Evolutionary conservation across 2,113 vertebrate species (phyloP).

Genomic region (Epinephelus moara): DNA sequence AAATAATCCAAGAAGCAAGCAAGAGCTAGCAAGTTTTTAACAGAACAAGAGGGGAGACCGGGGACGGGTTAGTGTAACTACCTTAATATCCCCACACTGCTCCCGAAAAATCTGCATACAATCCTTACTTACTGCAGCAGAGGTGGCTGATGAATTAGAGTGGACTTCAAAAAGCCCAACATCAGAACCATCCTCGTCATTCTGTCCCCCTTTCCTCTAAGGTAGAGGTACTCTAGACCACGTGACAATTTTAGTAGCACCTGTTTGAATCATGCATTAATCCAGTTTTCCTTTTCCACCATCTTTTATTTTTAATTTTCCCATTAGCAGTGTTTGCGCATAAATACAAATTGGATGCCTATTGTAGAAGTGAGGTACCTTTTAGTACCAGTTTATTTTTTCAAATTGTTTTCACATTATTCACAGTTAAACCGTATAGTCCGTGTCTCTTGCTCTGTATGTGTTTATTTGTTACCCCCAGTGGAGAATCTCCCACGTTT

Average conservation of each 20-base stretch:
- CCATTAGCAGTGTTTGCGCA: constrained; percentile 68
- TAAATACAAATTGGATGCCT: constrained; percentile 65
- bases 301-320: constrained; percentile 27
- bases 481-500: constrained; percentile 57
- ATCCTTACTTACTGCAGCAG: constrained; percentile 26
- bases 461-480: constrained; percentile 72
- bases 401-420: constrained; percentile 67
- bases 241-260: constrained; percentile 73
- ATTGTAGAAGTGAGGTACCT: constrained; percentile 72
- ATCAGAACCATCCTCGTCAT: constrained; percentile 56
- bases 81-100: constrained; percentile 17
- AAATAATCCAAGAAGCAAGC: constrained; percentile 62
- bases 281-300: constrained; percentile 15
- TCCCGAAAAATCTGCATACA: constrained; percentile 8
- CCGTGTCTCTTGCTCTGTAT: constrained; percentile 75
- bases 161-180: constrained; percentile 69
- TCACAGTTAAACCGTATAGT: constrained; percentile 74
- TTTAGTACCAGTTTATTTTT: constrained; percentile 72
- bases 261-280: constrained; percentile 68
- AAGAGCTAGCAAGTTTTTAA: constrained; percentile 69
- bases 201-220: constrained; percentile 40
- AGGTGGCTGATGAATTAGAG: constrained; percentile 41
- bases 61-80: constrained; percentile 57
- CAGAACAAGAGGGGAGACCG: constrained; percentile 13
- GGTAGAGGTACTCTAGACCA: constrained; percentile 71